These are phyloP conservation scores for Herpetotheres cachinnans DNA, from an alignment of 2,113 vertebrate species.

Conservation along the genomic window DNA sequence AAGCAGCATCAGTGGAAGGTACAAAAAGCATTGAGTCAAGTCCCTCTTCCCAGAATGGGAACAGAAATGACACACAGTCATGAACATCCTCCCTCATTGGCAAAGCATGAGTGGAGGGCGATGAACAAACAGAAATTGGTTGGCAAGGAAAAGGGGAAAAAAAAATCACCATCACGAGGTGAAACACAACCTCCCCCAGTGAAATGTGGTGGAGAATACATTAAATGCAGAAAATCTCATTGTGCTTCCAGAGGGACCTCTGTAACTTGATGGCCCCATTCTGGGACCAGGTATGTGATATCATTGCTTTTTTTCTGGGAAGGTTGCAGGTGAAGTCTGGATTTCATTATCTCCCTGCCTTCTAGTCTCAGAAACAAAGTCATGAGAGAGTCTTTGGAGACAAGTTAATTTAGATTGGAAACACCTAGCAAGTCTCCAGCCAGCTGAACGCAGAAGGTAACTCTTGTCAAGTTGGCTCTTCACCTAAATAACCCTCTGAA, in stretches of 20 bases:
- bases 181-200: not conserved
- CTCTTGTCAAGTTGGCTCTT: not conserved
- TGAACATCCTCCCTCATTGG: not conserved
- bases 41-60: not conserved
- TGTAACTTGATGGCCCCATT: not conserved
- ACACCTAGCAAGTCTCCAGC: not conserved
- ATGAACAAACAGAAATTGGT: not conserved
- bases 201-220: not conserved
- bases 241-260: not conserved
- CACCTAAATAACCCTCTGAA: not conserved
- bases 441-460: not conserved
- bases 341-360: not conserved
- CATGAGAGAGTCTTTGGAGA: not conserved
- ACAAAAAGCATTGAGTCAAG: not conserved
- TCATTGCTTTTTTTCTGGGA: not conserved
- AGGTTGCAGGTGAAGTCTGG: not conserved
- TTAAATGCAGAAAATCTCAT: not conserved
- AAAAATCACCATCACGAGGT: accelerated
- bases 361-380: not conserved
- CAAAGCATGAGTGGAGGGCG: not conserved
- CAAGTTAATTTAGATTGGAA: not conserved
- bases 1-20: not conserved
- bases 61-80: not conserved
- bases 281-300: not conserved
- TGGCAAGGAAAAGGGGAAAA: not conserved